Conservation (phyloP, 2,113 vertebrate genomes). For the Panthera leo region DNA sequence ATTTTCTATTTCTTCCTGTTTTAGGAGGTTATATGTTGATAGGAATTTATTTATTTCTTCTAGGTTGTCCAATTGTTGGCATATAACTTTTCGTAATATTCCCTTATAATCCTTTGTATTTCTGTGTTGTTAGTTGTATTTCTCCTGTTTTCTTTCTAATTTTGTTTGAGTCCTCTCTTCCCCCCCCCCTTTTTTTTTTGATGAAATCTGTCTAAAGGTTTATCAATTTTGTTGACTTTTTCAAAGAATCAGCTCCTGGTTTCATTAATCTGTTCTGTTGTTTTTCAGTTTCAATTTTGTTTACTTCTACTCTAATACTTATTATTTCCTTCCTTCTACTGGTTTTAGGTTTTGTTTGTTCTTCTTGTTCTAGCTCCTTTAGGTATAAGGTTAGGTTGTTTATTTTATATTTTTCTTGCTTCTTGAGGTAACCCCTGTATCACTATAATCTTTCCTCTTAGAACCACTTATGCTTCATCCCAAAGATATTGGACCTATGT, state of each 20-base stretch:
- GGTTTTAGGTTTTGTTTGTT: not conserved
- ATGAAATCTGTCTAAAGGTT: not conserved
- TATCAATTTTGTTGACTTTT: not conserved
- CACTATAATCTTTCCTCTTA: too few relatives aligned
- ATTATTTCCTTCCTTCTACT: not conserved
- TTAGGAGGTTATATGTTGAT: too few relatives aligned
- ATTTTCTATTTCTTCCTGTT: too few relatives aligned
- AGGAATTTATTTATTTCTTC: too few relatives aligned
- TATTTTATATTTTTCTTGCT: not conserved
- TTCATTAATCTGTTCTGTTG: not conserved
- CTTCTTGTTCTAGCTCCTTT: not conserved
- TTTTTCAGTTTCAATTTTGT: not conserved
- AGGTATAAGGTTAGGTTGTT: not conserved
- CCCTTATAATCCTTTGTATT: too few relatives aligned
- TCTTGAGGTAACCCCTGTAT: not conserved
- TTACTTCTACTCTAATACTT: not conserved
- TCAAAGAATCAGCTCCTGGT: not conserved
- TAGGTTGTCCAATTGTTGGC: too few relatives aligned
- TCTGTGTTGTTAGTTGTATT: too few relatives aligned
- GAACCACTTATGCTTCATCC: too few relatives aligned
- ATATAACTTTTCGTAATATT: too few relatives aligned
- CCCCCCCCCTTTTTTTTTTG: not conserved
- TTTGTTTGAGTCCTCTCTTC: not conserved
- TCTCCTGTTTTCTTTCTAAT: too few relatives aligned
- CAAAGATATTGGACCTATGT: not conserved